A percentile compares a stretch with the other conserved stretches of the same genome.
phyloP scores from a whole-genome alignment of 2,113 vertebrate species.

The Menura novaehollandiae region DNA sequence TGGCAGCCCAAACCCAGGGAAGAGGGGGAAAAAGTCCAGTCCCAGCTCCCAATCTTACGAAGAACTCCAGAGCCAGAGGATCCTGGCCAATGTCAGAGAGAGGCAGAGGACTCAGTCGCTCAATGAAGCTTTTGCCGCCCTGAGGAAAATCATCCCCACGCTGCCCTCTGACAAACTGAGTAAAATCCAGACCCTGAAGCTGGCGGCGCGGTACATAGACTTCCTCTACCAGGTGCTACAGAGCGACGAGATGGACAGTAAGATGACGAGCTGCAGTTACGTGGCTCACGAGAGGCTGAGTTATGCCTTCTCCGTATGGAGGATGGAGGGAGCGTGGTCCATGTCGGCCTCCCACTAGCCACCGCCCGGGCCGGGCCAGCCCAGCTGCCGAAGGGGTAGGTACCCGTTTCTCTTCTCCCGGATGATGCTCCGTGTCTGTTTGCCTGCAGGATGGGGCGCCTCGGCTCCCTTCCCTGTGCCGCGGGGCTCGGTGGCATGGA shows the following conservation, averaged over 20 bases:
- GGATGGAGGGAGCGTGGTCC: conserved; percentile 97
- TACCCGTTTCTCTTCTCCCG: not conserved
- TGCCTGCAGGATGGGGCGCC: not conserved
- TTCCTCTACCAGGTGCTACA: conserved; percentile 96
- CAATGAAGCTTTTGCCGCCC: conserved; percentile 89
- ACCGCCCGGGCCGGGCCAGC: conserved; percentile 33
- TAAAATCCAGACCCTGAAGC: conserved; percentile 96
- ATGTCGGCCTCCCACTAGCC: conserved; percentile 94
- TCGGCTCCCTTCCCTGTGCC: rapidly evolving
- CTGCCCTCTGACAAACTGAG: conserved; percentile 95
- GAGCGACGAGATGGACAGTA: conserved; percentile 96
- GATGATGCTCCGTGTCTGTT: rapidly evolving
- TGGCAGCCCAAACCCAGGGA: conserved; percentile 87
- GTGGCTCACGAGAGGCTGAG: conserved; percentile 95
- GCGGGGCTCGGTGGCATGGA: rapidly evolving
- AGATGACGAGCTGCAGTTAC: conserved; percentile 95
- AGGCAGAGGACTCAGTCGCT: conserved; percentile 95
- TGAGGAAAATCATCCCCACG: conserved; percentile 96
- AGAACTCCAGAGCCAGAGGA: conserved; percentile 91
- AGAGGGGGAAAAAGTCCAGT: conserved; percentile 89
- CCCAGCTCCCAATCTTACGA: conserved; percentile 91
- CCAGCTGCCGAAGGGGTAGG: conserved; percentile 56
- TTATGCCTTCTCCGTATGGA: conserved; percentile 97
- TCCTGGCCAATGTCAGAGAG: conserved; percentile 94
- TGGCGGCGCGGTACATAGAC: conserved; percentile 93